Evolutionary conservation across 1,140 invertebrate genomes (phyloP).

Genomic region (Mactra quadrangularis): DNA sequence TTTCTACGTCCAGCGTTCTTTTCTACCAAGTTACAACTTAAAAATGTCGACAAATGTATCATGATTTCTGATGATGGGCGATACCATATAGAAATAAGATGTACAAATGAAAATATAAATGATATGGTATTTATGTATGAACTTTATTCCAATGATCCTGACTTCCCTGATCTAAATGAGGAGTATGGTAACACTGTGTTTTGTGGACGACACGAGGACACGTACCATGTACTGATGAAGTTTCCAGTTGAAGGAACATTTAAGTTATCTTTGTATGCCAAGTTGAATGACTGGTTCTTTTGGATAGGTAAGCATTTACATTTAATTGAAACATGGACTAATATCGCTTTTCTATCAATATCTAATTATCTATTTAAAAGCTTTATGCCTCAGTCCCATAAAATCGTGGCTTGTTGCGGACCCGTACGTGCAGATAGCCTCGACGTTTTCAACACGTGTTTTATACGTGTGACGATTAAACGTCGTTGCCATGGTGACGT

Average conservation of each 20-base stretch:
- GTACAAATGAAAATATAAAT: conserved; percentile 40
- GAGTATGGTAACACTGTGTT: conserved; percentile 47
- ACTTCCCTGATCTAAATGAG: conserved; percentile 13
- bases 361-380: too few species aligned
- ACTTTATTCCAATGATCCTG: conserved; percentile 39
- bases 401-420: too few species aligned
- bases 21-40: conserved; percentile 44
- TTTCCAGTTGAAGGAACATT: conserved; percentile 63
- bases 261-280: conserved; percentile 40
- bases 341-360: too few species aligned
- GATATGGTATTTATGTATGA: conserved; percentile 61
- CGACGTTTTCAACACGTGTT: too few species aligned
- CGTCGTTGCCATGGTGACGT: too few species aligned
- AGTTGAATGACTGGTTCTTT: conserved; percentile 50
- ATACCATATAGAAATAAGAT: conserved; percentile 50
- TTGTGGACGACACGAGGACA: conserved; percentile 46
- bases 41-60: conserved; percentile 6
- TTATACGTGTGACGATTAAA: too few species aligned
- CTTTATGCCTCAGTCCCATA: too few species aligned
- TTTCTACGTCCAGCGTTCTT: conserved; percentile 52
- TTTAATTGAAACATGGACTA: too few species aligned
- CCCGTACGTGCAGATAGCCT: too few species aligned
- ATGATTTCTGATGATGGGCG: conserved; percentile 42
- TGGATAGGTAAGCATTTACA: conserved; percentile 48
- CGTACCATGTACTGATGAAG: conserved; percentile 54